These are phyloP conservation scores for Rhadinocentrus ornatus DNA, from an alignment of 2,797 vertebrate species.

Conservation along the genomic window DNA sequence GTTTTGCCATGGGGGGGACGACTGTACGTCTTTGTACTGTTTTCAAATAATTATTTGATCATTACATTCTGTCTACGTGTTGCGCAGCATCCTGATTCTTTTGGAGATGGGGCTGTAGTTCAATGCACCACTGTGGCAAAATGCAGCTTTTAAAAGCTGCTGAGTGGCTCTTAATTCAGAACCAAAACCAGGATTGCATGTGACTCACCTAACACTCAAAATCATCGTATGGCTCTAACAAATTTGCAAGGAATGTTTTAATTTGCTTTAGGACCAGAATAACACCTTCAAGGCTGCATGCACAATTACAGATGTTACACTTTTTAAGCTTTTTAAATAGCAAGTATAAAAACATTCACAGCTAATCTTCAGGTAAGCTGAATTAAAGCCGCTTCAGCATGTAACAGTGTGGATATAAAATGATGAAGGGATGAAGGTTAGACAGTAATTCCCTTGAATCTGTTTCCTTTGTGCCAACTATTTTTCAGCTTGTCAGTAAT, in stretches of 20 bases:
- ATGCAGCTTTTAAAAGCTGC: not conserved
- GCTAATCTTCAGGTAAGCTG: constrained; percentile 10
- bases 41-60: not conserved
- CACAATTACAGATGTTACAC: not conserved
- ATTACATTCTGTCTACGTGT: not conserved
- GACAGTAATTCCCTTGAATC: constrained; percentile 36
- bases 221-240: not conserved
- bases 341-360: constrained; percentile 4
- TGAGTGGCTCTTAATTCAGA: not conserved
- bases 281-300: not conserved
- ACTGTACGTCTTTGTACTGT: not conserved
- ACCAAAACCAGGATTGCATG: not conserved
- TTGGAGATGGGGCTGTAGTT: not conserved
- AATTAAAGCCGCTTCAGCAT: constrained; percentile 10
- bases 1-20: too few relatives aligned
- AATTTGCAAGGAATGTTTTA: constrained; percentile 4
- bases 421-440: constrained; percentile 9
- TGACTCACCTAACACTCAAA: not conserved
- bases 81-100: not conserved
- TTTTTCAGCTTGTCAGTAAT: constrained; percentile 56
- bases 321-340: constrained; percentile 2
- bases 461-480: constrained; percentile 27
- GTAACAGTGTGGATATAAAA: constrained; percentile 21
- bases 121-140: not conserved
- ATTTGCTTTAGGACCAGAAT: not conserved